Percentiles rank a stretch among this genome's conserved stretches.
Conservation (phyloP, 2,113 vertebrate species). For the Pipra filicauda region DNA sequence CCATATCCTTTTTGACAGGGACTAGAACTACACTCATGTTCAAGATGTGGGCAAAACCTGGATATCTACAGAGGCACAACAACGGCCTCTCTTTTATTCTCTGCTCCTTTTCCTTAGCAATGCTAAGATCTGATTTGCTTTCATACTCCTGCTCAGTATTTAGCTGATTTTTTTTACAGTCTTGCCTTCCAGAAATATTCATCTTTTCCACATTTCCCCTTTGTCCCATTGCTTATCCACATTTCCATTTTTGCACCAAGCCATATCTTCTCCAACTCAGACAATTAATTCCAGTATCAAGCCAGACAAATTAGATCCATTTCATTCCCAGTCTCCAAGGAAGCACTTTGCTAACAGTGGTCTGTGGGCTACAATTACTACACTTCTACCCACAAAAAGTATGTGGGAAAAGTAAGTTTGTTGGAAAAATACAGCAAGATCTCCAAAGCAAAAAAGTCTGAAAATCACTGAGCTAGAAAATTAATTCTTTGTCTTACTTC, state of each 20-base stretch:
- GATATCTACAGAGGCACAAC: not conserved
- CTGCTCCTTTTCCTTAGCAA: not conserved
- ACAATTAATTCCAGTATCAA: not conserved
- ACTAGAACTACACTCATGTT: not conserved
- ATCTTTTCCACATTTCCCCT: not conserved
- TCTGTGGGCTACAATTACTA: not conserved
- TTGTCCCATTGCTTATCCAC: not conserved
- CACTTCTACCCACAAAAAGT: not conserved
- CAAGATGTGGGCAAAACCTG: not conserved
- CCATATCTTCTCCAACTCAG: not conserved
- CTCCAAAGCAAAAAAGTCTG: not conserved
- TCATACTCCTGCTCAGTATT: not conserved
- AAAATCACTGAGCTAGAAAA: not conserved
- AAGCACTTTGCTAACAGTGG: not conserved
- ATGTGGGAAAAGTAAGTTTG: not conserved
- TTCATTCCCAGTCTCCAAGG: not conserved
- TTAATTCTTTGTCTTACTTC: not conserved
- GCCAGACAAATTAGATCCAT: not conserved
- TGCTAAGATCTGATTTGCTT: not conserved
- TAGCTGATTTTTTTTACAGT: not conserved
- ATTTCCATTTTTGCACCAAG: not conserved
- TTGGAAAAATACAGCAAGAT: not conserved
- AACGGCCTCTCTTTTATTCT: not conserved
- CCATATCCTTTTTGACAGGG: not conserved
- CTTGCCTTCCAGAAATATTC: not conserved